Percentiles rank a stretch among this genome's conserved stretches.
These are phyloP conservation scores for Mellivora capensis DNA, from an alignment of 2,113 vertebrate species.

Conservation along the genomic window DNA sequence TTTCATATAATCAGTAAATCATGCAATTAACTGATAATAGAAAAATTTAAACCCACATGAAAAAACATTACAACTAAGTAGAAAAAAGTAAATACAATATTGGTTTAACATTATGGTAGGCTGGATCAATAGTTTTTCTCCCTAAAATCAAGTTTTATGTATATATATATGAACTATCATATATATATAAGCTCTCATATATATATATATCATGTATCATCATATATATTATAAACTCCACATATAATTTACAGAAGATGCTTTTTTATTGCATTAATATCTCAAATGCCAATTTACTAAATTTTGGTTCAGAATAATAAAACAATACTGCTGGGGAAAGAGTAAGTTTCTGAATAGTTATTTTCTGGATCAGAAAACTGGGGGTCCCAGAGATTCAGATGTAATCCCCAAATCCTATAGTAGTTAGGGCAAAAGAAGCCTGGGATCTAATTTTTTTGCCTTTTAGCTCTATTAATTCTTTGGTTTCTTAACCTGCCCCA, in stretches of 20 bases:
- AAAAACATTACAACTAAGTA: background rate
- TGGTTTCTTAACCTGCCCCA: background rate
- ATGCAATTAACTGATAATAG: background rate
- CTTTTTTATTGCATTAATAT: background rate
- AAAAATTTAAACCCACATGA: background rate
- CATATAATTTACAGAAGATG: background rate
- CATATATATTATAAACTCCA: too few species aligned
- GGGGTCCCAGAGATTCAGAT: background rate
- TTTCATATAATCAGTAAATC: background rate
- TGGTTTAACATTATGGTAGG: background rate
- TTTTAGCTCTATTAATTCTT: background rate
- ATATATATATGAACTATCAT: background rate
- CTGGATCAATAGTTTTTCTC: background rate
- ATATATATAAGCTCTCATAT: background rate
- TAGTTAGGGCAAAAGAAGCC: background rate
- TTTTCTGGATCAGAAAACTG: background rate
- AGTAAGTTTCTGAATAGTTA: background rate
- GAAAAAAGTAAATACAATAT: background rate
- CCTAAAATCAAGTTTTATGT: background rate
- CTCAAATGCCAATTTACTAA: background rate
- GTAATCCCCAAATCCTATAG: background rate
- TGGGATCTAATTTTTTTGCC: background rate
- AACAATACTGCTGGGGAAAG: background rate
- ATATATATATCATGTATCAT: too few species aligned
- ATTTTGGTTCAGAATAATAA: slow-evolving; percentile 6